A percentile compares a stretch with the other conserved stretches of the same genome.
Evolutionary conservation across 2,113 vertebrate species (phyloP).

Genomic region (Desmodus rotundus): DNA sequence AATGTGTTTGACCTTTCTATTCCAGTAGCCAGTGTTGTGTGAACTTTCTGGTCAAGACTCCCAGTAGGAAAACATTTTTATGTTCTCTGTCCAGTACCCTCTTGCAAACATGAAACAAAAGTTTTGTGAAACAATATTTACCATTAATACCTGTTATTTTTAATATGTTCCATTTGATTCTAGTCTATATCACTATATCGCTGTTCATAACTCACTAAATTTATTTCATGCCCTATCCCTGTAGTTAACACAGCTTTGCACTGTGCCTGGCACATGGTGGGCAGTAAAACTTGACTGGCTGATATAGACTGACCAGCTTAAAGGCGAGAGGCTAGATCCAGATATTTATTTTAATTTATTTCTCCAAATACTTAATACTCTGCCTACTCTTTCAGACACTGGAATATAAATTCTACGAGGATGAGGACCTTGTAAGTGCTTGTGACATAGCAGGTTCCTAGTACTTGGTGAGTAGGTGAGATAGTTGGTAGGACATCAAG

Average conservation of each 20-base stretch:
- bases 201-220: neutral
- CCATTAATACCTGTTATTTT: neutral
- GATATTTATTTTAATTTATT: neutral
- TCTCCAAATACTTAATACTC: neutral
- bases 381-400: neutral
- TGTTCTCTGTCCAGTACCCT: neutral
- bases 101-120: neutral
- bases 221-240: neutral
- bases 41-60: neutral
- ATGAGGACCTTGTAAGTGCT: neutral
- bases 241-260: neutral
- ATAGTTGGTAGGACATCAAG: neutral
- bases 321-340: neutral
- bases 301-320: neutral
- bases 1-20: neutral
- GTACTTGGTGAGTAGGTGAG: neutral
- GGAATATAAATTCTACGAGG: neutral
- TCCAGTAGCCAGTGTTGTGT: neutral
- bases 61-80: neutral
- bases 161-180: neutral
- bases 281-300: neutral
- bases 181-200: neutral
- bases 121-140: neutral
- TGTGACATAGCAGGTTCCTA: neutral
- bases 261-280: neutral